Evolutionary conservation across 53 echinoderm and acorn worm genomes (phyloP).

Genomic region (Holothuria leucospilota): DNA sequence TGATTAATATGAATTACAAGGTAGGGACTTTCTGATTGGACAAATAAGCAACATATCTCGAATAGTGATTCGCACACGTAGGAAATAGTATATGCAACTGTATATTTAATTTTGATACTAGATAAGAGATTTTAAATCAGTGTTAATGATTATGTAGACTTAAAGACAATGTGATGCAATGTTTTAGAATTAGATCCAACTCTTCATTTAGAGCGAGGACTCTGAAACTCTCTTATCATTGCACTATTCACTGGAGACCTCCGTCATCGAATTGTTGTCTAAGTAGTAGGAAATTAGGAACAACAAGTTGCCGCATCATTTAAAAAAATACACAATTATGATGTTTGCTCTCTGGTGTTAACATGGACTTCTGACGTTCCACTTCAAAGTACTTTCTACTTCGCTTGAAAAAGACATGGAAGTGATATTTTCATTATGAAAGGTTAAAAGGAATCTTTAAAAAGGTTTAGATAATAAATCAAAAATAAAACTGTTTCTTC

Average conservation of each 20-base stretch:
- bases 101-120: conserved; percentile 50
- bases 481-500: too few relatives aligned
- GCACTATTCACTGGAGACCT: too few relatives aligned
- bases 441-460: too few relatives aligned
- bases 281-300: conserved; percentile 4
- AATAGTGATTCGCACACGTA: conserved; percentile 22
- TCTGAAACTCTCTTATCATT: too few relatives aligned
- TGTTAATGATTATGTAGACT: conserved; percentile 55
- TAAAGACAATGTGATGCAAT: conserved; percentile 26
- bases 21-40: conserved; percentile 48
- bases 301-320: conserved; percentile 26
- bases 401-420: too few relatives aligned
- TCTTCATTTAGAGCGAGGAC: too few relatives aligned
- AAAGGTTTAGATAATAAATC: too few relatives aligned
- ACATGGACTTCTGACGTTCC: too few relatives aligned
- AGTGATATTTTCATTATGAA: too few relatives aligned
- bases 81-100: conserved; percentile 42
- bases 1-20: conserved; percentile 59
- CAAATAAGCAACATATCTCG: conserved; percentile 46
- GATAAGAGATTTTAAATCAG: conserved; percentile 55
- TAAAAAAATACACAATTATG: neutral
- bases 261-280: neutral
- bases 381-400: too few relatives aligned
- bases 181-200: conserved; percentile 7
- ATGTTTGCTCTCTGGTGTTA: too few relatives aligned